Percentiles rank a stretch among this genome's conserved stretches.
Evolutionary conservation across 2,888 invertebrate genomes (phyloP).

Genomic region (Conus canariensis): DNA sequence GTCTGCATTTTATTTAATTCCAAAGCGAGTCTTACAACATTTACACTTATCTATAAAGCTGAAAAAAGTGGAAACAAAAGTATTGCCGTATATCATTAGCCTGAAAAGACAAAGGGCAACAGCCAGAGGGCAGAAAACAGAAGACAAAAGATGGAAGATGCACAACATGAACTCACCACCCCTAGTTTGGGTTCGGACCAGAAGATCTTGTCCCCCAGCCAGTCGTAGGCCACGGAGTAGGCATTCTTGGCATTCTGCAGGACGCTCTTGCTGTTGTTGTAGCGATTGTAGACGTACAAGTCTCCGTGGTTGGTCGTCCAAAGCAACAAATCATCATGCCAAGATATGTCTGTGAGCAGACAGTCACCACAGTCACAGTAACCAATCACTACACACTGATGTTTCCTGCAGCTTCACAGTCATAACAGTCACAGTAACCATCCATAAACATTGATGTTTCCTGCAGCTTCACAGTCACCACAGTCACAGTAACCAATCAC

Average conservation of each 20-base stretch:
- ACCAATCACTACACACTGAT: neutral
- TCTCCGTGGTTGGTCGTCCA: slow-evolving; percentile 87
- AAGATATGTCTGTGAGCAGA: slow-evolving; percentile 84
- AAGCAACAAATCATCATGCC: slow-evolving; percentile 88
- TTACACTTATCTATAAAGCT: no score
- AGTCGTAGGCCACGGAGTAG: slow-evolving; percentile 91
- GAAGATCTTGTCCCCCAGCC: slow-evolving; percentile 93
- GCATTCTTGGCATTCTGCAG: slow-evolving; percentile 81
- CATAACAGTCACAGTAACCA: no score
- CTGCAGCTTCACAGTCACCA: no score
- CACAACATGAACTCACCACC: slow-evolving; percentile 82
- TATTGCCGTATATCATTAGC: no score
- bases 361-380: neutral
- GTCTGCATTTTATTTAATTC: no score
- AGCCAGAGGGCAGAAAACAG: no score
- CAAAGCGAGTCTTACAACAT: no score
- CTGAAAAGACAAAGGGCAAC: no score
- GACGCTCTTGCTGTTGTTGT: slow-evolving; percentile 74
- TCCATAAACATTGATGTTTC: no score
- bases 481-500: no score
- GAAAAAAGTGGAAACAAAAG: no score
- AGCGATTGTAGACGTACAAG: slow-evolving; percentile 86
- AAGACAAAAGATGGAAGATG: no score
- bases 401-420: neutral
- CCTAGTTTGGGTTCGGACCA: slow-evolving; percentile 93